Conservation (phyloP, 2,888 invertebrate species). For the Chalcis sispes region DNA sequence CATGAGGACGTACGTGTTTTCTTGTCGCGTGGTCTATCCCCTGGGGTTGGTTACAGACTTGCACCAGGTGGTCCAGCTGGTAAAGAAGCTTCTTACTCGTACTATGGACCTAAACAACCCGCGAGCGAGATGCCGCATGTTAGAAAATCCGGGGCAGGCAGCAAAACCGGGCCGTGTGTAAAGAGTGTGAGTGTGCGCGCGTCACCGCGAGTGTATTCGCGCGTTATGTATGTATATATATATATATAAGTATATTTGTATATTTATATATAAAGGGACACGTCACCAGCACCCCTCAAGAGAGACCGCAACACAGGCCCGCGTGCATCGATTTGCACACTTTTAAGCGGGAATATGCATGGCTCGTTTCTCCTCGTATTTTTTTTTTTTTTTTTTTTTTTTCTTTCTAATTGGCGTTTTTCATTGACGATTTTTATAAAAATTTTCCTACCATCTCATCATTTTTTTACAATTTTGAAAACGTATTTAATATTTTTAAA, state of each 20-base stretch:
- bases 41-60: conserved; percentile 93
- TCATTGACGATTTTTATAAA: conserved; percentile 31
- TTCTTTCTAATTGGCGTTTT: conserved; percentile 18
- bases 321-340: conserved; percentile 27
- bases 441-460: too few species aligned
- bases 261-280: background rate
- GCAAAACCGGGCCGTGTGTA: background rate
- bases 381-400: background rate
- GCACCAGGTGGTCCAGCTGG: conserved; percentile 95
- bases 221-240: background rate
- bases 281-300: conserved; percentile 38
- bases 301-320: conserved; percentile 24
- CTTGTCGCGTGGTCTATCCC: conserved; percentile 83
- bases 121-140: conserved; percentile 33
- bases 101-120: conserved; percentile 86
- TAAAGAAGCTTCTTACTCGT: conserved; percentile 97
- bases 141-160: conserved; percentile 19
- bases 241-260: conserved; percentile 17
- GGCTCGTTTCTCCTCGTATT: conserved; percentile 2
- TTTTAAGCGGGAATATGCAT: conserved; percentile 52
- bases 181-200: background rate
- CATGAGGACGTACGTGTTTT: conserved; percentile 82
- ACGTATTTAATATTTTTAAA: too few species aligned
- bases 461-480: conserved; percentile 1
- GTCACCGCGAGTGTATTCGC: background rate